Evolutionary conservation across 2,888 invertebrate species (phyloP).

Genomic region (Drosophila mettleri): DNA sequence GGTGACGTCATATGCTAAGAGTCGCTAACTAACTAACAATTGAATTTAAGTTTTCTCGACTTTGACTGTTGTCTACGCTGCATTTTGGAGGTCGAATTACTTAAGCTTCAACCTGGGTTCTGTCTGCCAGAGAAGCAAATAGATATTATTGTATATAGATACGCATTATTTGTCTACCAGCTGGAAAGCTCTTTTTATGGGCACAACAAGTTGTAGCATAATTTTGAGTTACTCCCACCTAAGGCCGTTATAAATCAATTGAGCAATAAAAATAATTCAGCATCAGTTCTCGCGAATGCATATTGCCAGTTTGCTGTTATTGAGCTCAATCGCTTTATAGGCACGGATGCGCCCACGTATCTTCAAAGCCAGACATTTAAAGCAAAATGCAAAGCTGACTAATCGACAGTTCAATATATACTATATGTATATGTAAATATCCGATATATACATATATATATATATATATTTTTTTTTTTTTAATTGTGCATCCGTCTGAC

Average conservation of each 20-base stretch:
- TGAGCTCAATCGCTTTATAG: conserved; percentile 34
- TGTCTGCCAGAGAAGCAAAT: conserved; percentile 7
- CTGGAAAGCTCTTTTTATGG: conserved; percentile 41
- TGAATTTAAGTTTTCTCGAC: conserved; percentile 54
- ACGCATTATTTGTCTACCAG: conserved; percentile 8
- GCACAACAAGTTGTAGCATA: conserved; percentile 34
- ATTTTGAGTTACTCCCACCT: conserved; percentile 60
- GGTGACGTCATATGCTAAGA: conserved; percentile 63
- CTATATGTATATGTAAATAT: conserved; percentile 11
- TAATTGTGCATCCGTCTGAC: conserved; percentile 70
- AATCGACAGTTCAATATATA: conserved; percentile 44
- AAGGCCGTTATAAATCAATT: conserved; percentile 74
- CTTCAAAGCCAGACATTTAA: conserved; percentile 49
- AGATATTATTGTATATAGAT: background rate
- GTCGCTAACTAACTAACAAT: conserved; percentile 67
- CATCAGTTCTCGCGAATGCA: conserved; percentile 32
- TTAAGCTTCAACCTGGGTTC: conserved; percentile 49
- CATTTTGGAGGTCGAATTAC: conserved; percentile 64
- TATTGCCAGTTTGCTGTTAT: conserved; percentile 25
- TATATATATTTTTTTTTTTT: conserved; percentile 6
- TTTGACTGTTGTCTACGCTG: conserved; percentile 33
- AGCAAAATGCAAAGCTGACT: conserved; percentile 64
- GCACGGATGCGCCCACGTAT: conserved; percentile 68
- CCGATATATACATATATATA: background rate
- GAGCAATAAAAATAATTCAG: conserved; percentile 56